Base-by-base conservation (phyloP, 2,888 invertebrate genomes). In the Phytoseiulus persimilis region DNA sequence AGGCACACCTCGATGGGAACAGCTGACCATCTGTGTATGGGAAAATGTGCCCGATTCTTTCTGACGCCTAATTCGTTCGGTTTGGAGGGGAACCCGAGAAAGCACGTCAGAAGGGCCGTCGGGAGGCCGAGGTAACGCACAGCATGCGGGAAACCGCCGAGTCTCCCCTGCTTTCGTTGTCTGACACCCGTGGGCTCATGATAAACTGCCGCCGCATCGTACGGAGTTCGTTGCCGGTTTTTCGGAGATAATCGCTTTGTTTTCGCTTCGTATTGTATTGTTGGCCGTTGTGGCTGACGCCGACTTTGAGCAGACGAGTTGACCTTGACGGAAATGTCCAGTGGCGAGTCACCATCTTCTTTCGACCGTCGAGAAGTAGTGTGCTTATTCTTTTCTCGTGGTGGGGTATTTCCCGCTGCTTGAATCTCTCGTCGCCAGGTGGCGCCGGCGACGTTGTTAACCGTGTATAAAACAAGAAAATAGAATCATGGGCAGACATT, bases 231-330 rank as follows among this genome's bases (percentile, higher is more conserved):
- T 23, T 28, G 28, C 14, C 65, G 28, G 39, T 65, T 65, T 65
- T 65, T 65, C 65, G 65, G 65, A 65, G 65, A 65, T 65, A 65
- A 65, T 65, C 65, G 65, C 65, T 65, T 65, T 65, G 65, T 65
- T 65, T 65, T 65, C 65, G 65, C 65, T 65, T 14, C 2, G 65
- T 65, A 65, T 65, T 65, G 65, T 65, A 65, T 65, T 65, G 65
- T 65, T 65, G 65, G 28, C 65, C 23, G 23, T 65, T 65, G 65
- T 65, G 11, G 65, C 28, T 65, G 65, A 65, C 65, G 65, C 65
- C 28, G 65, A 23, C 65, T 65, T 14, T 65, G 65, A 14, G 65
- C 14, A 65, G 28, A 65, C 65, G 65, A 65, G 65, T 65, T 65
- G 65, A 65, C 65, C 65, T 65, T 65, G 65, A 23, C 65, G 65